phyloP scores from a whole-genome alignment of 2,797 vertebrate species.

The Paratrypauchen microcephalus region DNA sequence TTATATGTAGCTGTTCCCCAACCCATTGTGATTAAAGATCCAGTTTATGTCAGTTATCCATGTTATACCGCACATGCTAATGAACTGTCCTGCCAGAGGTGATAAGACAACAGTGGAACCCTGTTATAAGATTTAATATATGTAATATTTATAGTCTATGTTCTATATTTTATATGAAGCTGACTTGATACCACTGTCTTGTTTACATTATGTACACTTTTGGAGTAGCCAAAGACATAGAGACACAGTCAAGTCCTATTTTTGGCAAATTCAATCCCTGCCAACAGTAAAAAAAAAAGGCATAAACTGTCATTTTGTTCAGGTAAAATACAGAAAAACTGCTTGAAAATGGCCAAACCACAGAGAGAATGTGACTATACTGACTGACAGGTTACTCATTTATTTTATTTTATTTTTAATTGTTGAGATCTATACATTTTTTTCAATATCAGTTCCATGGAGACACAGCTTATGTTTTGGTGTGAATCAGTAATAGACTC shows the following conservation, averaged over 20 bases:
- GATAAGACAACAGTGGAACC: slow-evolving; percentile 51
- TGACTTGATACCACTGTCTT: not conserved
- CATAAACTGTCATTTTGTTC: no score
- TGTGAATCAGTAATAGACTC: no score
- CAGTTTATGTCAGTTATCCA: slow-evolving; percentile 50
- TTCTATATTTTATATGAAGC: slow-evolving; percentile 12
- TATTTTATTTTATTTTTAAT: no score
- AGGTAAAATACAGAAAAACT: no score
- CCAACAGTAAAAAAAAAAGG: no score
- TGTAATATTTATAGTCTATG: slow-evolving; percentile 18
- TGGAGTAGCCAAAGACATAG: not conserved
- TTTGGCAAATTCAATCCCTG: no score
- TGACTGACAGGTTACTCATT: no score
- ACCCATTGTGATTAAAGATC: slow-evolving; percentile 66
- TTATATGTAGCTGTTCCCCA: slow-evolving; percentile 66
- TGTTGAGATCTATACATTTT: no score
- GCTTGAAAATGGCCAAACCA: no score
- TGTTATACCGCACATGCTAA: slow-evolving; percentile 60
- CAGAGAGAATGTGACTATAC: no score
- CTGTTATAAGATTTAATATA: not conserved
- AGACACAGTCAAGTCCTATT: not conserved
- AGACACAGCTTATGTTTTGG: no score
- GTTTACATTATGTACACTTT: not conserved
- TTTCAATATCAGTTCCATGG: no score
- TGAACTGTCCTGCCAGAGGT: slow-evolving; percentile 61